phyloP scores from a whole-genome alignment of 2,888 invertebrate genomes.

The Liopterus haemorrhoidalis region DNA sequence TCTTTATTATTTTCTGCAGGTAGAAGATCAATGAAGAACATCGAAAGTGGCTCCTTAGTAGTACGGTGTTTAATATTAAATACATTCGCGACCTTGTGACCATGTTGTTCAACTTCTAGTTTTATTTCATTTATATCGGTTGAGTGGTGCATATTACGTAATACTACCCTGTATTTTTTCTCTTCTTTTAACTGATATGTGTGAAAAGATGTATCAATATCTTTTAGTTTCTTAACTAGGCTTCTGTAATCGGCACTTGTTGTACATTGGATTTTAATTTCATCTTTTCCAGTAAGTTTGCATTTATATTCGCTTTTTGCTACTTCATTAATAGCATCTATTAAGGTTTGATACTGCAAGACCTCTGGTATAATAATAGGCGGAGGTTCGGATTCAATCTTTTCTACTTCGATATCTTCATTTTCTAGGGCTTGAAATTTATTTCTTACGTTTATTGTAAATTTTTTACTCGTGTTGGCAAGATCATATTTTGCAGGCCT shows the following conservation, averaged over 20 bases:
- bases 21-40: slow-evolving; percentile 14
- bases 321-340: slow-evolving; percentile 3
- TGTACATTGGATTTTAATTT: slow-evolving; percentile 20
- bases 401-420: too few relatives aligned
- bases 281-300: slow-evolving; percentile 7
- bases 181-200: slow-evolving; percentile 17
- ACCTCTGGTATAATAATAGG: slow-evolving; percentile 8
- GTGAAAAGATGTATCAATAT: slow-evolving; percentile 10
- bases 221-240: slow-evolving; percentile 9
- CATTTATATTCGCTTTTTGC: slow-evolving; percentile 4
- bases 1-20: slow-evolving; percentile 10
- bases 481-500: too few relatives aligned
- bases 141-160: slow-evolving; percentile 16
- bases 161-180: slow-evolving; percentile 10
- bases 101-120: slow-evolving; percentile 8
- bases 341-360: slow-evolving; percentile 1
- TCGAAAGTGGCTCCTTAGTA: slow-evolving; percentile 13
- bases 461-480: too few relatives aligned
- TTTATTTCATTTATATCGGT: slow-evolving; percentile 11
- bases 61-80: slow-evolving; percentile 12
- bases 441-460: too few relatives aligned
- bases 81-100: slow-evolving; percentile 13
- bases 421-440: too few relatives aligned
- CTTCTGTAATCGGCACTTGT: slow-evolving; percentile 11
- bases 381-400: too few relatives aligned